Evolutionary conservation across 2,797 vertebrate genomes (phyloP).

Genomic region (Anniella stebbinsi): DNA sequence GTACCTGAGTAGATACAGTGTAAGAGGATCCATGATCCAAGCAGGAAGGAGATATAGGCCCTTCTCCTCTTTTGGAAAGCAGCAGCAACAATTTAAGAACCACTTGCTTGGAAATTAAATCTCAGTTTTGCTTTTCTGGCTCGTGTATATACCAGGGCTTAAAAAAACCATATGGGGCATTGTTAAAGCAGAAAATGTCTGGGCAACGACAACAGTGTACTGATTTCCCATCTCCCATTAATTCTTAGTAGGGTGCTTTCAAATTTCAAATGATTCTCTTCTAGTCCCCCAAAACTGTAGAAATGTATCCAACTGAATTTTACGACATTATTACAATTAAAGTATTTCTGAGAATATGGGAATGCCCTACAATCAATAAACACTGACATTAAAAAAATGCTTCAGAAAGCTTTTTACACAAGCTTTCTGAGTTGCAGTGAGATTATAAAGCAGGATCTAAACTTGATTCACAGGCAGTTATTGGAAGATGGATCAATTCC

Average conservation of each 20-base stretch:
- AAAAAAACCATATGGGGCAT: background rate
- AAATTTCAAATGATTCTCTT: background rate
- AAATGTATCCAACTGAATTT: background rate
- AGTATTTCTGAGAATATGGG: background rate
- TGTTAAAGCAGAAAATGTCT: background rate
- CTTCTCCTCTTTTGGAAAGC: background rate
- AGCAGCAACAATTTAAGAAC: background rate
- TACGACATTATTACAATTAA: background rate
- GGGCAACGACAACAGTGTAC: no score
- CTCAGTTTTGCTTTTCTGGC: background rate
- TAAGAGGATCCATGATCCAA: background rate
- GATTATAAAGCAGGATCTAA: background rate
- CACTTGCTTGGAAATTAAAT: background rate
- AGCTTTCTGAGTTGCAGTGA: background rate
- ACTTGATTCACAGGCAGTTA: background rate
- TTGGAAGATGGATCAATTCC: background rate
- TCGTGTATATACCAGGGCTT: no score
- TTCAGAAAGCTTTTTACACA: background rate
- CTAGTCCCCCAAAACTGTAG: background rate
- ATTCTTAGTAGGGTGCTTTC: background rate
- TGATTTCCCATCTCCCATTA: background rate
- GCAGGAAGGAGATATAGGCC: background rate
- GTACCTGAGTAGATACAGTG: background rate
- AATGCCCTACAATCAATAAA: background rate
- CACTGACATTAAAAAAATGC: background rate